Conservation (phyloP, 2,888 invertebrate genomes). For the Thysanoteuthis rhombus region DNA sequence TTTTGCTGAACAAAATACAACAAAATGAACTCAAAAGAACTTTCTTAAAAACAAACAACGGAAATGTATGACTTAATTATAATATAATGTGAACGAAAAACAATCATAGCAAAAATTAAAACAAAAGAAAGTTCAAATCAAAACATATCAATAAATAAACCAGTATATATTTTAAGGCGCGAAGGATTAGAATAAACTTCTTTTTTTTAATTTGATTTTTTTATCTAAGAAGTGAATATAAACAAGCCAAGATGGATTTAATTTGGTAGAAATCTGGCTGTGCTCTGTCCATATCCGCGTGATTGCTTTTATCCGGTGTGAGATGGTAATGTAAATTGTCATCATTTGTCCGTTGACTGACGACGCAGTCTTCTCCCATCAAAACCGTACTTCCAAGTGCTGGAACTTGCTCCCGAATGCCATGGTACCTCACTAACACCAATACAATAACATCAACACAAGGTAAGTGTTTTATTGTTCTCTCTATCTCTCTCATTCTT, state of each 20-base stretch:
- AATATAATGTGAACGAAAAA: too few species aligned
- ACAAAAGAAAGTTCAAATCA: too few species aligned
- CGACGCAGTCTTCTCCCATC: not conserved
- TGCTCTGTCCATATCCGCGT: not conserved
- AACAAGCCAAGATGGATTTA: not conserved
- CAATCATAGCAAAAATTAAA: too few species aligned
- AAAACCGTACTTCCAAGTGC: too few species aligned
- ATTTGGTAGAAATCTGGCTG: not conserved
- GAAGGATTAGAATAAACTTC: not conserved
- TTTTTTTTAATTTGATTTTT: too few species aligned
- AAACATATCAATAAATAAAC: not conserved
- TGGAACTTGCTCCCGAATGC: too few species aligned
- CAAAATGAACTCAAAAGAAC: too few species aligned
- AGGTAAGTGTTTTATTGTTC: not conserved
- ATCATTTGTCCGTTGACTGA: not conserved
- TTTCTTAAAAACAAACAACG: not conserved
- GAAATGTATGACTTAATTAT: not conserved
- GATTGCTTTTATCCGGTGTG: slow-evolving; percentile 12
- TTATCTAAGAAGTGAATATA: not conserved
- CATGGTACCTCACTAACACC: not conserved
- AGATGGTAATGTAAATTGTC: not conserved
- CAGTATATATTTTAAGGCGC: not conserved
- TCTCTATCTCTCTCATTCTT: not conserved
- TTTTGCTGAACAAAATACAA: too few species aligned
- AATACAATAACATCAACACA: not conserved